Evolutionary conservation across 2,888 invertebrate species (phyloP).

Genomic region (Oxycera nigricornis): DNA sequence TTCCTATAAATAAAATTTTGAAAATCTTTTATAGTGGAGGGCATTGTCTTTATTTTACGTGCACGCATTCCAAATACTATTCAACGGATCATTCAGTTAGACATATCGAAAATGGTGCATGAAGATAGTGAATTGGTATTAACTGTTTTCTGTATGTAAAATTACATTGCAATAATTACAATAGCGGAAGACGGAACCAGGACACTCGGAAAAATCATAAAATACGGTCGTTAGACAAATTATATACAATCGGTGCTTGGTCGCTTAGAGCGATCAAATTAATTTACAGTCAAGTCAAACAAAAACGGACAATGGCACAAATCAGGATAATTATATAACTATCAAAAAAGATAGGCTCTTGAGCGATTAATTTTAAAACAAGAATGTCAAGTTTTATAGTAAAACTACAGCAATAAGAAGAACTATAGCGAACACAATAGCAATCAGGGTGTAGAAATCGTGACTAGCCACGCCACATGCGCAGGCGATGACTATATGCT

Average conservation of each 20-base stretch:
- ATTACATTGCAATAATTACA: too few species aligned
- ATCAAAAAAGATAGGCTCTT: too few species aligned
- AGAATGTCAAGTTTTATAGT: too few species aligned
- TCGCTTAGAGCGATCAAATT: too few species aligned
- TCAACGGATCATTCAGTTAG: slow-evolving; percentile 20
- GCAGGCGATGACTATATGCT: slow-evolving; percentile 78
- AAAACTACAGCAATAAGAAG: slow-evolving; percentile 70
- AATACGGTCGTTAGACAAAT: too few species aligned
- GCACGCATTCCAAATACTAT: slow-evolving; percentile 9
- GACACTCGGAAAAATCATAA: too few species aligned
- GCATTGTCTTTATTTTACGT: background rate
- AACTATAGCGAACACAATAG: slow-evolving; percentile 76
- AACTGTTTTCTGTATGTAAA: background rate
- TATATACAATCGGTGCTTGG: too few species aligned
- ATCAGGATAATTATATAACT: background rate
- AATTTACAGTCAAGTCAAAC: too few species aligned
- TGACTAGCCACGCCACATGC: slow-evolving; percentile 76
- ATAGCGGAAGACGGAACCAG: too few species aligned
- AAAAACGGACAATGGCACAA: background rate
- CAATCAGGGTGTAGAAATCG: slow-evolving; percentile 77
- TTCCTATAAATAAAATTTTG: slow-evolving; percentile 38
- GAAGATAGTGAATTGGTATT: background rate
- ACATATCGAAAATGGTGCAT: slow-evolving; percentile 2
- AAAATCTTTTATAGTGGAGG: background rate
- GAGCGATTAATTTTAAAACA: background rate